Conservation (phyloP, 2,888 invertebrate genomes). For the Brenthis hecate region DNA sequence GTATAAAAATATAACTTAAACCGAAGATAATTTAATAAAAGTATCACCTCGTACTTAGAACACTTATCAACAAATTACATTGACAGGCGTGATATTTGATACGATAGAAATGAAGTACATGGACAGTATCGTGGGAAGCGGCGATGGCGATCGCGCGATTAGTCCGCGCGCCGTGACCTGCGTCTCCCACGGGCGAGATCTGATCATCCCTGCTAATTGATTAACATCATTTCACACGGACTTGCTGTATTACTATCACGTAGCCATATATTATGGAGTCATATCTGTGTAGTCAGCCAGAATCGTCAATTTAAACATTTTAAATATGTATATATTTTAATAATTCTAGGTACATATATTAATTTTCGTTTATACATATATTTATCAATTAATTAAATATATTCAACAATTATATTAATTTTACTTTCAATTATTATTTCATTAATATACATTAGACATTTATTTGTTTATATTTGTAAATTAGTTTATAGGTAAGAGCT, state of each 20-base stretch:
- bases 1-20: neutral
- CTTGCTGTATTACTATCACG: neutral
- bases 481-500: too few species aligned
- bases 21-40: neutral
- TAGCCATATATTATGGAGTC: neutral
- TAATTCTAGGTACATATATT: too few species aligned
- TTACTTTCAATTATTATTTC: too few species aligned
- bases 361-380: too few species aligned
- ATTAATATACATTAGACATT: too few species aligned
- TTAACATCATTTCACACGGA: slow-evolving; percentile 47
- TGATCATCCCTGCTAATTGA: slow-evolving; percentile 53
- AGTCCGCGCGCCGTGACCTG: slow-evolving; percentile 56
- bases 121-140: slow-evolving; percentile 58
- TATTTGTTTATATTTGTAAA: too few species aligned
- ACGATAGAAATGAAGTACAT: slow-evolving; percentile 49
- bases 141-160: slow-evolving; percentile 50
- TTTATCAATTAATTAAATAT: too few species aligned
- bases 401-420: too few species aligned
- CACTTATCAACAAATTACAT: slow-evolving; percentile 43
- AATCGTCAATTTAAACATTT: too few species aligned
- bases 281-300: too few species aligned
- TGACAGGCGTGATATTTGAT: slow-evolving; percentile 66
- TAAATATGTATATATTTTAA: too few species aligned
- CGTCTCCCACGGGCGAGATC: slow-evolving; percentile 59
- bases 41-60: slow-evolving; percentile 4